Evolutionary conservation across 2,888 invertebrate species (phyloP).

Genomic region (Andrena trimmerana): DNA sequence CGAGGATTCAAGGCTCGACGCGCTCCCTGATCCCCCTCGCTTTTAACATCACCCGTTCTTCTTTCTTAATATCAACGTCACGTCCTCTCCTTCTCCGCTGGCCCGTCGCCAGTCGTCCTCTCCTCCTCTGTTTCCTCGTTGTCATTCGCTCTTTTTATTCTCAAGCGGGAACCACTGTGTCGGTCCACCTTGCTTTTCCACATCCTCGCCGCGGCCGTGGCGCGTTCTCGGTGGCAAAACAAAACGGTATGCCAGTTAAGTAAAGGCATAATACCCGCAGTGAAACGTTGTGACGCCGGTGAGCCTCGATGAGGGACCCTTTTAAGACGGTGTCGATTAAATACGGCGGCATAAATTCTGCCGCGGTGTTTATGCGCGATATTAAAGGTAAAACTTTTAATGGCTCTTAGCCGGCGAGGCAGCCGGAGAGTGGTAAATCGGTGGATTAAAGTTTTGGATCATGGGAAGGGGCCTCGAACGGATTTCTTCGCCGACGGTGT

Average conservation of each 20-base stretch:
- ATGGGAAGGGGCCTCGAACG: neutral
- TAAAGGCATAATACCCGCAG: conserved; percentile 62
- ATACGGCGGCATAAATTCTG: conserved; percentile 65
- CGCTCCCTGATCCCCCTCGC: neutral
- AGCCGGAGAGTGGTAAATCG: conserved; percentile 36
- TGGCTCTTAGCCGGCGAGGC: conserved; percentile 42
- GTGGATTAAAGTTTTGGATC: conserved; percentile 62
- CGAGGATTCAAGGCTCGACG: conserved; percentile 56
- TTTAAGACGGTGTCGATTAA: conserved; percentile 67
- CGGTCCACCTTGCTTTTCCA: neutral
- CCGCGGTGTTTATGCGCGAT: conserved; percentile 66
- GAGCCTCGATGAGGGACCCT: conserved; percentile 52
- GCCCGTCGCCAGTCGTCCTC: neutral
- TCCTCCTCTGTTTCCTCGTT: neutral
- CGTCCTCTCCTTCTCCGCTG: conserved; percentile 4
- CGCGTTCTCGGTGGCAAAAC: conserved; percentile 61
- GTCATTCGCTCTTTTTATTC: conserved; percentile 5
- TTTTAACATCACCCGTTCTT: neutral
- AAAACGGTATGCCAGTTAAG: conserved; percentile 70
- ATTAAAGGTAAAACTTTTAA: conserved; percentile 67
- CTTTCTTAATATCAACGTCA: conserved; percentile 18
- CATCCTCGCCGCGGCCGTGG: neutral
- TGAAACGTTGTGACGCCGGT: conserved; percentile 53
- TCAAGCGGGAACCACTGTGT: no score
- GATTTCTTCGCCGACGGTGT: conserved; percentile 17